Base-by-base conservation (phyloP, 2,113 vertebrate species). In the Empidonax traillii region DNA sequence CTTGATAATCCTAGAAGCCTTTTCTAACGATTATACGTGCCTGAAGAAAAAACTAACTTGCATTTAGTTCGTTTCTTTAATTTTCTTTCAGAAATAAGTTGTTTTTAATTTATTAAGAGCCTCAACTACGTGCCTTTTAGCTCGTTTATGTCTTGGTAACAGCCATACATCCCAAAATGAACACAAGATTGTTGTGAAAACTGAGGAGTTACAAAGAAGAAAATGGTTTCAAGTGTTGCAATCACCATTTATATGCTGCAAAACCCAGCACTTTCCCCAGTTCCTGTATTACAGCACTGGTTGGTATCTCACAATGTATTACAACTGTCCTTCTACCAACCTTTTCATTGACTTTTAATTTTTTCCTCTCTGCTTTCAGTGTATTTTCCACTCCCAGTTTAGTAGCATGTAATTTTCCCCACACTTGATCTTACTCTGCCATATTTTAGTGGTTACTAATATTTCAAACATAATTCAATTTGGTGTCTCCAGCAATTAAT, bases 71-170 rank as follows among this genome's bases (percentile, higher is more conserved):
- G 13, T 52, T 71, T 46, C 23, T 24, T 31, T 21, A 75, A 52
- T 9, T 21, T 3, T 49, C 53, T 55, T 88, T 59, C 44, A 62
- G 21, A 10, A 73, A 14, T 16, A 14, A 79, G 11, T 72, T 82
- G 13, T 44, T 90, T n/a, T 53, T 81, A 33, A 55, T 59, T 56
- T 56, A 56, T 19, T 31, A 66, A 1, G 6, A 84, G 13, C 14
- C 31, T 58, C 35, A 8, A 14, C 9, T 14, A 6, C 0, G 0
- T 12, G 19, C 7, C 16, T 85, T 85, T 59, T 23, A 79, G 28
- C 25, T 58, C 0, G 4, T 0, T 6, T 3, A 15, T 9, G 12
- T 56, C 39, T 69, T 59, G 37, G 1, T 23, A 41, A 66, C 8
- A 72, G 37, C 7, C 9, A 72, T 24, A 20, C 12, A 55, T 16